A percentile compares a stretch with the other conserved stretches of the same genome.
Evolutionary conservation across 2,888 invertebrate genomes (phyloP).

Genomic region (Synergus laeviventris): DNA sequence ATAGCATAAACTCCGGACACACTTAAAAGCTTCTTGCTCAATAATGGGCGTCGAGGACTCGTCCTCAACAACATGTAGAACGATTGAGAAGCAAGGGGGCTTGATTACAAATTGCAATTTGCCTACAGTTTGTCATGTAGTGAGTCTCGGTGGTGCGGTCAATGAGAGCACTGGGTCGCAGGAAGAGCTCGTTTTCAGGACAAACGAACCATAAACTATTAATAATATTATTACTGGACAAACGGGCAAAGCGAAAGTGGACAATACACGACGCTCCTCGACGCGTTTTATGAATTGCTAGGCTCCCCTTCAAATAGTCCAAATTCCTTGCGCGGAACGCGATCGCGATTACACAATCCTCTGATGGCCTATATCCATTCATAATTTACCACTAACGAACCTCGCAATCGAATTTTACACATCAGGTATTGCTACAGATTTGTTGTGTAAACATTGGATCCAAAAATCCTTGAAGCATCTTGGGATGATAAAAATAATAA

Average conservation of each 20-base stretch:
- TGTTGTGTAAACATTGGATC: background rate
- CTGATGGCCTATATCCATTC: background rate
- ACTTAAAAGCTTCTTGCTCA: constrained; percentile 2
- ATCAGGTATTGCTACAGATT: background rate
- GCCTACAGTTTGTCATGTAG: constrained; percentile 15
- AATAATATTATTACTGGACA: constrained; percentile 66
- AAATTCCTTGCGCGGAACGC: constrained; percentile 32
- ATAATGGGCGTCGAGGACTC: constrained; percentile 21
- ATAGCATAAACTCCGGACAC: background rate
- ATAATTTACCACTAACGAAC: background rate
- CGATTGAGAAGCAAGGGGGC: constrained; percentile 12
- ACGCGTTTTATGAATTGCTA: constrained; percentile 45
- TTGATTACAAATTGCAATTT: constrained; percentile 31
- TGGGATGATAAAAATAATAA: too few species aligned
- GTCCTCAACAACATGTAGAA: constrained; percentile 16
- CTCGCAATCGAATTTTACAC: background rate
- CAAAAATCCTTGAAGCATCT: background rate
- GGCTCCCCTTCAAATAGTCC: constrained; percentile 29
- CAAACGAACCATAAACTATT: constrained; percentile 72
- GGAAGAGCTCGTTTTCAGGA: constrained; percentile 70
- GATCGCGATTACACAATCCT: background rate
- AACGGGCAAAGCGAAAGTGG: constrained; percentile 70
- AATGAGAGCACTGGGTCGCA: constrained; percentile 69
- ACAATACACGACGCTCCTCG: constrained; percentile 51
- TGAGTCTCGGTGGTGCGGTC: constrained; percentile 62